Base-by-base conservation (phyloP, 2,113 vertebrate genomes). In the Pagrus major region DNA sequence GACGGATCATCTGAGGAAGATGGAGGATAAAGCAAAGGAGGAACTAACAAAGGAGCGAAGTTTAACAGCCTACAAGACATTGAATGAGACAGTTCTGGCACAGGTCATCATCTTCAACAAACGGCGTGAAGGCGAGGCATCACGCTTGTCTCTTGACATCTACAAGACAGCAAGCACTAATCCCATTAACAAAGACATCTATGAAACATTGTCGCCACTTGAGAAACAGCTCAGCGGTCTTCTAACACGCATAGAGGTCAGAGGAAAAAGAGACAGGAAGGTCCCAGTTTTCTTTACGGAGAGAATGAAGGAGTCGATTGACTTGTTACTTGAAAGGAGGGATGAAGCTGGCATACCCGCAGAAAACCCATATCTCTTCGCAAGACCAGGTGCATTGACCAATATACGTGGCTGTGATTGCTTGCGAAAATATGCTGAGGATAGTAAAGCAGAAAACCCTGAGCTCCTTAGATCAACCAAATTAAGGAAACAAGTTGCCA, bases 331-430 rank as follows among this genome's bases (percentile, higher is more conserved):
- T 25, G 4, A 52, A 60, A 52, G 5, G 42, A 72, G 61, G 6
- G 63, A 27, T 10, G 60, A 65, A 47, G 69, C 9, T 52, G 61
- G 63, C 0, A 23, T 74, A 68, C 35, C 44, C 35, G 35, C 23
- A 23, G 35, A 81, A 9, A 61, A 81, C 2, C 46, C 71, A 0
- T 68, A 25, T 63, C 33, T 81, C 14, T 61, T 69, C 54, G 54
- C 46, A 42, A 68, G 71, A 58, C 70, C 55, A 52, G 54, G 71
- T 44, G 63, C 35, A 1, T 33, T 66, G 27, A 61, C 63, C 25
- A 80, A 73, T 12, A 66, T 80, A 9, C 46, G 63, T 18, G 71
- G 79, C 3, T 69, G 79, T 58, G 78, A 80, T 52, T 66, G 51
- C 9, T 15, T 59, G 15, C 16, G 42, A 16, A 81, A 54, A 74